Evolutionary conservation across 2,888 invertebrate species (phyloP).

Genomic region (Hoplodrina blanda): DNA sequence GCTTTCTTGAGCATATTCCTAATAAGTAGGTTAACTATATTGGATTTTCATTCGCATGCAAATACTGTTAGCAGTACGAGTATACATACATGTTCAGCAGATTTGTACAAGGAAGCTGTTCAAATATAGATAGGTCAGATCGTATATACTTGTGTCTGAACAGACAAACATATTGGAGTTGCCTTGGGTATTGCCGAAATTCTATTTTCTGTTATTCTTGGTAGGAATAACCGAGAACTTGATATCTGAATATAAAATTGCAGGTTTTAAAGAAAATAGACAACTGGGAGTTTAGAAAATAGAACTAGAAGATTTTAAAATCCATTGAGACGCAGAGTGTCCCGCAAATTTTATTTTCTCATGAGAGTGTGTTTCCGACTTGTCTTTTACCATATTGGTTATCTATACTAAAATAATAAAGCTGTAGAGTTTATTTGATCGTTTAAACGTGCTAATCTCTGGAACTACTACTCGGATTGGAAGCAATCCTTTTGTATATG

Average conservation of each 20-base stretch:
- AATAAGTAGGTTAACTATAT: constrained; percentile 61
- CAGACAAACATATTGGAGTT: constrained; percentile 44
- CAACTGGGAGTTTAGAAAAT: constrained; percentile 16
- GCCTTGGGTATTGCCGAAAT: constrained; percentile 32
- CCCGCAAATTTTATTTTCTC: constrained; percentile 20
- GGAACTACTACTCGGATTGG: no score
- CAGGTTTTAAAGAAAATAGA: constrained; percentile 48
- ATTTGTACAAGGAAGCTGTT: constrained; percentile 59
- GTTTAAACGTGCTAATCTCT: no score
- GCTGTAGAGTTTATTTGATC: no score
- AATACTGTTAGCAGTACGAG: constrained; percentile 45
- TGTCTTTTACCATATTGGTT: neutral
- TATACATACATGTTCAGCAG: constrained; percentile 39
- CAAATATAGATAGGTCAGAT: constrained; percentile 60
- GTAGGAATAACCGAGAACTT: constrained; percentile 28
- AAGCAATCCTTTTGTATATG: no score
- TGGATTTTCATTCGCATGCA: constrained; percentile 61
- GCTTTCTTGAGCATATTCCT: constrained; percentile 41
- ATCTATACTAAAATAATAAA: neutral
- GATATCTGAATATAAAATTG: constrained; percentile 50
- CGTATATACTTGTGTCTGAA: constrained; percentile 34
- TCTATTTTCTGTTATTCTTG: constrained; percentile 45
- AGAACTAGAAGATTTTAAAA: constrained; percentile 19
- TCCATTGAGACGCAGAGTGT: neutral
- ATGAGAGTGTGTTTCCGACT: neutral